Percentiles rank a stretch among this genome's conserved stretches.
Conservation (phyloP, 2,888 invertebrate species). For the Digitonthophagus gazella region DNA sequence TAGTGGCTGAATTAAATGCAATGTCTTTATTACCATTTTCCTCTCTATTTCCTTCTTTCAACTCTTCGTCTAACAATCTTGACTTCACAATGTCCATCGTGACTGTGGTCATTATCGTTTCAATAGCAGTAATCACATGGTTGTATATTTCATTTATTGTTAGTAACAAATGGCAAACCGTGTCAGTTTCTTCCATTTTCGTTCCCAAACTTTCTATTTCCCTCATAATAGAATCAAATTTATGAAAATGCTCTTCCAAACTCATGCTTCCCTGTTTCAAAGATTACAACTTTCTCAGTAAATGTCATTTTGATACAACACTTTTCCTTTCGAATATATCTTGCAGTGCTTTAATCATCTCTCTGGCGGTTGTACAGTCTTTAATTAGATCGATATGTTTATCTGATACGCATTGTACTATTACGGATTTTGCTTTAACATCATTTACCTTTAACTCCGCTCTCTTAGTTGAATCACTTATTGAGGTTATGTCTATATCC, state of each 20-base stretch:
- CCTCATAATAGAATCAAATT: constrained; percentile 35
- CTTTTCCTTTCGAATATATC: constrained; percentile 35
- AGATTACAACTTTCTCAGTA: constrained; percentile 32
- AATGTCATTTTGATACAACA: constrained; percentile 31
- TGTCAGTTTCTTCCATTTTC: constrained; percentile 35
- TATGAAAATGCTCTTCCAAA: constrained; percentile 34
- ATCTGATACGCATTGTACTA: constrained; percentile 33
- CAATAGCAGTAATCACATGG: constrained; percentile 34
- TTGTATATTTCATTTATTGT: constrained; percentile 31
- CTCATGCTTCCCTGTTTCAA: constrained; percentile 30
- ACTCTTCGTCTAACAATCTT: constrained; percentile 32
- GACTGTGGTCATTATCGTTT: constrained; percentile 30
- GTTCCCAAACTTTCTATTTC: constrained; percentile 32
- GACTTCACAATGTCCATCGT: constrained; percentile 36
- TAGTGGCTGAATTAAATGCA: constrained; percentile 13
- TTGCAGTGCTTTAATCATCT: constrained; percentile 33
- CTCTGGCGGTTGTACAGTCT: constrained; percentile 30
- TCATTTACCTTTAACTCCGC: constrained; percentile 27
- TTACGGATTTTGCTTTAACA: constrained; percentile 29
- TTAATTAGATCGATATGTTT: constrained; percentile 34
- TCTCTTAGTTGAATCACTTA: constrained; percentile 2
- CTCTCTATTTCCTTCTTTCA: constrained; percentile 28
- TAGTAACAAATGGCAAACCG: constrained; percentile 33
- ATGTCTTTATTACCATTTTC: constrained; percentile 17
- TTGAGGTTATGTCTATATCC: neutral